Percentiles rank a stretch among this genome's conserved stretches.
Evolutionary conservation across 2,113 vertebrate genomes (phyloP).

Genomic region (Tetrax tetrax): DNA sequence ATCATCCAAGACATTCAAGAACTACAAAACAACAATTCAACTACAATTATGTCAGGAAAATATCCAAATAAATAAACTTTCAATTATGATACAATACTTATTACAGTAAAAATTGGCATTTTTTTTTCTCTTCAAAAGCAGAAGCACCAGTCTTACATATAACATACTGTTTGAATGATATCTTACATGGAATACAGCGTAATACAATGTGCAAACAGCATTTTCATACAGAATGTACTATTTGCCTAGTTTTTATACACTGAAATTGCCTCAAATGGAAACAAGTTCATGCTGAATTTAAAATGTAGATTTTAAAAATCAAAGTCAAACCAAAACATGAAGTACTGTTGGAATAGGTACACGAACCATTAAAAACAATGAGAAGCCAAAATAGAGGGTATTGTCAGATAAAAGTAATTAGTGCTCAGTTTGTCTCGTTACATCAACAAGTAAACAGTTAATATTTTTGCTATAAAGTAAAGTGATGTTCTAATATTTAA

Average conservation of each 20-base stretch:
- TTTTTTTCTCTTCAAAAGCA: constrained; percentile 80
- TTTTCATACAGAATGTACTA: constrained; percentile 76
- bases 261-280: constrained; percentile 73
- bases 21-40: constrained; percentile 71
- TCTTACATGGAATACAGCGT: constrained; percentile 76
- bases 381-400: constrained; percentile 56
- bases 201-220: constrained; percentile 79
- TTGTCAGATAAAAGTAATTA: constrained; percentile 51
- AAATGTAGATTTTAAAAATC: constrained; percentile 66
- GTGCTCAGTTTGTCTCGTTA: constrained; percentile 49
- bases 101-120: constrained; percentile 86
- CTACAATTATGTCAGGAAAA: constrained; percentile 76
- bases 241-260: constrained; percentile 66
- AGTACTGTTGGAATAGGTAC: constrained; percentile 56
- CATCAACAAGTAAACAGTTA: constrained; percentile 52
- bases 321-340: constrained; percentile 62
- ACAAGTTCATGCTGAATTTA: constrained; percentile 76
- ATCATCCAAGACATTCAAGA: constrained; percentile 66
- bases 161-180: constrained; percentile 75
- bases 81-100: constrained; percentile 86
- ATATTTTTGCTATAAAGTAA: constrained; percentile 67
- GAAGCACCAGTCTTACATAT: constrained; percentile 85
- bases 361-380: constrained; percentile 63
- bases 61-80: constrained; percentile 86
- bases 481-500: constrained; percentile 66